Evolutionary conservation across 2,797 vertebrate genomes (phyloP).

Genomic region (Cetoscarus ocellatus): DNA sequence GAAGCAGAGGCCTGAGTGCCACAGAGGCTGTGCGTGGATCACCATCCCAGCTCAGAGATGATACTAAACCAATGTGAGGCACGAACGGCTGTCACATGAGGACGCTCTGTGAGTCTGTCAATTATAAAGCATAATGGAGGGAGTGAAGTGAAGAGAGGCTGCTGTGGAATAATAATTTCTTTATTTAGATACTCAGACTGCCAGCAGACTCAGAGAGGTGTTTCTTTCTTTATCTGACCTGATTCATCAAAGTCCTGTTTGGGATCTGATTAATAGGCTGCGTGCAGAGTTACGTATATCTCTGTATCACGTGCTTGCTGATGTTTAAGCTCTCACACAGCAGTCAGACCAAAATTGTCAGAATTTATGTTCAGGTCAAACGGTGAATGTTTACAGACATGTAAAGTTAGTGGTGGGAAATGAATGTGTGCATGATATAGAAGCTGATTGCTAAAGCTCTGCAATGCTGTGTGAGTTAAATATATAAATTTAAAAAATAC

Average conservation of each 20-base stretch:
- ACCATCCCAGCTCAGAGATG: constrained; percentile 30
- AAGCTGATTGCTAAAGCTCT: neutral
- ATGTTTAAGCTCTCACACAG: constrained; percentile 1
- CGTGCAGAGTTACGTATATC: neutral
- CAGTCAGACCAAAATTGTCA: constrained; percentile 45
- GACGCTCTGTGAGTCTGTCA: constrained; percentile 45
- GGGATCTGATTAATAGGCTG: constrained; percentile 8
- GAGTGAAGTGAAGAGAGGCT: constrained; percentile 21
- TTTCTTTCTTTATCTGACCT: neutral
- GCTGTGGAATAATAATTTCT: constrained; percentile 50
- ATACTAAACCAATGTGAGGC: constrained; percentile 57
- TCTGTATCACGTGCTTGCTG: constrained; percentile 10
- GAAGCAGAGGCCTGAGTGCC: constrained; percentile 50
- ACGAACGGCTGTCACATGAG: constrained; percentile 54
- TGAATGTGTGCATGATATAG: constrained; percentile 18
- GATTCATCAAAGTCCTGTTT: neutral
- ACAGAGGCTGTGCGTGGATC: constrained; percentile 20
- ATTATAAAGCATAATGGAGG: constrained; percentile 54
- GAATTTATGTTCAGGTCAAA: constrained; percentile 38
- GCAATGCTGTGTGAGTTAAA: neutral
- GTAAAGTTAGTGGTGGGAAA: constrained; percentile 9
- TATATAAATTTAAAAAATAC: neutral
- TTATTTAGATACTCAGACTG: constrained; percentile 46
- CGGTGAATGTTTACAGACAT: constrained; percentile 30
- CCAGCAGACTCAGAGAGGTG: constrained; percentile 10